A percentile compares a stretch with the other conserved stretches of the same genome.
These are phyloP conservation scores for Azorinus chamasolen DNA, from an alignment of 2,888 invertebrate species.

Conservation along the genomic window DNA sequence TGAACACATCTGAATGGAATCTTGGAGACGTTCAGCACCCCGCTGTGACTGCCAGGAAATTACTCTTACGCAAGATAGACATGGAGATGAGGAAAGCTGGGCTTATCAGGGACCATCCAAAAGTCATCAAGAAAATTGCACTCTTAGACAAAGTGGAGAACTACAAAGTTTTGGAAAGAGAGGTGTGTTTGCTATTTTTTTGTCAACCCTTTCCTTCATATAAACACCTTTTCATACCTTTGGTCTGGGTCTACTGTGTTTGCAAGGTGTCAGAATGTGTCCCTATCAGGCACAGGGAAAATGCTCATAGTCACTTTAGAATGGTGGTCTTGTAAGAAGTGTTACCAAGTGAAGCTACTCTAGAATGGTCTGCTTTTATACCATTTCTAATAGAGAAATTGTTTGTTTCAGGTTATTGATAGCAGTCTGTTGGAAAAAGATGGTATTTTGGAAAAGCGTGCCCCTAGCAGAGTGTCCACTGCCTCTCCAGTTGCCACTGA, in stretches of 20 bases:
- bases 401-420: conserved; percentile 43
- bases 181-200: conserved; percentile 52
- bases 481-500: conserved; percentile 27
- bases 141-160: conserved; percentile 70
- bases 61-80: conserved; percentile 70
- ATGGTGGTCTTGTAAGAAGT: no score
- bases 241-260: no score
- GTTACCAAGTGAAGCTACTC: no score
- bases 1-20: conserved; percentile 68
- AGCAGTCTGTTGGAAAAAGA: conserved; percentile 53
- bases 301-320: no score
- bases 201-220: neutral
- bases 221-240: neutral
- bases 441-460: conserved; percentile 44
- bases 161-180: conserved; percentile 64
- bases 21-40: conserved; percentile 73
- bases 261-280: no score
- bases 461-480: conserved; percentile 35
- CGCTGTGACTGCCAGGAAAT: conserved; percentile 68
- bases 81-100: conserved; percentile 64
- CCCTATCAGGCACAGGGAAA: no score
- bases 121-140: conserved; percentile 47
- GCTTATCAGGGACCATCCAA: conserved; percentile 54
- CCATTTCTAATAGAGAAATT: no score
- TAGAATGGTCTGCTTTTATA: no score